Base-by-base conservation (phyloP, 2,113 vertebrate species). In the Ramphastos sulfuratus region DNA sequence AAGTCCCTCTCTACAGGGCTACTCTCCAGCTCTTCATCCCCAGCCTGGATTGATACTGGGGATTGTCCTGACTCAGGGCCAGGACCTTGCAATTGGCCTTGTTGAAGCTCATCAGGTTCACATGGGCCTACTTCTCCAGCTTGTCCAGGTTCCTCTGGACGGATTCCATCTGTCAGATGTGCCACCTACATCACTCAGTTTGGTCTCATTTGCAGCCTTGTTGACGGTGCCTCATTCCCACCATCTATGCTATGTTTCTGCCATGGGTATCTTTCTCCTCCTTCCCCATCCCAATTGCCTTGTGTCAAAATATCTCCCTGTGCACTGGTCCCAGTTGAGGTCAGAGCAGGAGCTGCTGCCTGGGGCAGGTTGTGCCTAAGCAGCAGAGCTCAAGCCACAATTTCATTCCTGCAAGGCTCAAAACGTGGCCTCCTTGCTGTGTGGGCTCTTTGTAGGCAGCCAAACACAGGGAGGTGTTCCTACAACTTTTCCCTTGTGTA, bases 351-450 rank as follows among this genome's bases (percentile, higher is more conserved):
- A 73, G 15, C 44, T 80, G 79, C 54, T 87, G 42, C 48, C 5
- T 19, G 42, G 52, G 70, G 6, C 63, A n/a, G 63, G 37, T 58
- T 60, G 78, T 44, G 52, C 58, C 44, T 24, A 24, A 39, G 27
- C 50, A 35, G 27, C 48, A 46, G 31, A 42, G 24, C 46, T 73
- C 0, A 0, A 35, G 33, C 33, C 1, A 0, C 0, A 0, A 4
- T 15, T 88, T 88, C 35, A 37, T 66, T 70, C 39, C 77, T 70
- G 50, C 15, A 23, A 75, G 12, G 30, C 58, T 71, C 14, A 11
- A 37, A 85, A 42, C 1, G 0, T 60, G 85, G 52, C 82, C 81
- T 78, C 60, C 60, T 63, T 18, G 42, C 84, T 60, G 65, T 1
- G 58, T 89, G 74, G 87, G 91, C 30, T 84, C 70, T 90, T 77